Base-by-base conservation (phyloP, 2,113 vertebrate species). In the Zosterops hypoxanthus region DNA sequence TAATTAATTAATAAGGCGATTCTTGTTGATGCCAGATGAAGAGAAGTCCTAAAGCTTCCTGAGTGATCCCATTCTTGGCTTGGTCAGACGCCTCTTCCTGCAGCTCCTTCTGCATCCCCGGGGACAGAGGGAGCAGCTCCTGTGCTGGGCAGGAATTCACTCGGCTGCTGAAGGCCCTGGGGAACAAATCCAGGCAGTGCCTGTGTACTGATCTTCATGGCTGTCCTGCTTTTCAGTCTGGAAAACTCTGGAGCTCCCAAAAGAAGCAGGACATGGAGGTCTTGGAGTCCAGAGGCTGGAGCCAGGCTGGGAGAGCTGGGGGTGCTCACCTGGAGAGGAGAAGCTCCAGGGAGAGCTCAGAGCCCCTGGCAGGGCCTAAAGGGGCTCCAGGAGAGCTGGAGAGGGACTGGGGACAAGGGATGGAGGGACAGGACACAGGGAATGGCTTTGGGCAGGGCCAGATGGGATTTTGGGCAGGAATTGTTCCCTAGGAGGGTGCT, bases 141-240 rank as follows among this genome's bases (percentile, higher is more conserved):
- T 23, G 29, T 8, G 3, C 8, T 14, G 24, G 26, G 24, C 56
- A 81, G 36, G 60, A 81, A 63, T 34, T 6, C 5, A 3, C 25
- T 25, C 14, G 12, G 56, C 55, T 70, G 42, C 49, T 72, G 86
- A 9, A n/a, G 49, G 24, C n/a, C 5, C 19, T 52, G 47, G 57
- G 53, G 26, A 61, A 8, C 23, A 31, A 63, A 49, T 18, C 6
- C 34, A 12, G 39, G 31, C 36, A 29, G 4, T 36, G 55, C 15
- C 65, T 5, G 6, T 0, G 1, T 28, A 33, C 8, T 49, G 1
- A 21, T 66, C 49, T 52, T 71, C 6, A 1, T 15, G 34, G 10
- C 1, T 68, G 64, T 75, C 69, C 33, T 76, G 5, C 28, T 80
- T 84, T 65, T 26, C 11, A 33, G 7, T 4, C 1, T 20, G 49